Evolutionary conservation across 2,888 invertebrate genomes (phyloP), one percentile per base, ranked within the genome.

Genomic region (Oxystoma pomonae): DNA sequence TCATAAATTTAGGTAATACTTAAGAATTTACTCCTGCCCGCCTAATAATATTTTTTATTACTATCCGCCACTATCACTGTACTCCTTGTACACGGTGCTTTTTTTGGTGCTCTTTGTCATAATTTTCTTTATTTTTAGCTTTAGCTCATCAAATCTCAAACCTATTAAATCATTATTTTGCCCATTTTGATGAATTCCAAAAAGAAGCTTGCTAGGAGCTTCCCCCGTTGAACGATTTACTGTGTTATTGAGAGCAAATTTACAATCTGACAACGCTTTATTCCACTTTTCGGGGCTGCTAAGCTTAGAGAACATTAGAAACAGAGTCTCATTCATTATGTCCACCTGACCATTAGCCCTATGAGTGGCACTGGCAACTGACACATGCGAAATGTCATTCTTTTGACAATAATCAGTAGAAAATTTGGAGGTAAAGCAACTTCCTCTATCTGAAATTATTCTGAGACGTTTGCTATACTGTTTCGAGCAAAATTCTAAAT

Each of bases 141-240:
- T 53, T 5, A 53, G 17, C n/a, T 53, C 53, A 17, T 9, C 7
- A 35, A 12, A 35, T 35, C 12, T 12, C 35, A 17, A 53, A 53
- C 19, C n/a, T 53, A 53, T 17, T 53, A 16, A 19, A n/a, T 53
- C 53, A 17, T 53, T 19, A 53, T 53, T 53, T 53, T 16, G 7
- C 5, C 53, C 16, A 16, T 53, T 53, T 53, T 53, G 53, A 19
- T 53, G 5, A 9, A 53, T 19, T 1, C 74, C 75, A 62, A 74
- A 75, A 50, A 75, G 61, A 22, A 72, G 56, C 16, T 61, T 68
- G 59, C 69, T 68, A 1, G 74, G 70, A 0, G 72, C 68, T 22
- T 73, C 67, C 0, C 67, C 67, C 20, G 73, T 70, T 9, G 72
- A 65, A 58, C 73, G 67, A 55, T 68, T 69, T 2, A 75, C 16